Evolutionary conservation across 2,888 invertebrate genomes (phyloP).

Genomic region (Scaptomyza cyrtandrae): DNA sequence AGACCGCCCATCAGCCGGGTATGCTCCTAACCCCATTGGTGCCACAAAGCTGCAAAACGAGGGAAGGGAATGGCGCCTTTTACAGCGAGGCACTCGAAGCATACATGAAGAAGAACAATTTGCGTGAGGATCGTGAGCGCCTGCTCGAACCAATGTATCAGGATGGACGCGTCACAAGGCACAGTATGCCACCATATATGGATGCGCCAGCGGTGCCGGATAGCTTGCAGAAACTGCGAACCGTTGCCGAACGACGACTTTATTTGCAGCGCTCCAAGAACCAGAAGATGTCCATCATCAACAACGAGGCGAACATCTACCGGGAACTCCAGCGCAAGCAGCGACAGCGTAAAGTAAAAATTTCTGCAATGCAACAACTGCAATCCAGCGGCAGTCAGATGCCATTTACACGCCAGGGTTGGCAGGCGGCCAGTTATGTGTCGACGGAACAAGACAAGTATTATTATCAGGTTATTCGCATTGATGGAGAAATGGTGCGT

Average conservation of each 20-base stretch:
- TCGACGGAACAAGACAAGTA: conserved; percentile 82
- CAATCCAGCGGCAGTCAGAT: conserved; percentile 73
- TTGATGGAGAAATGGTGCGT: conserved; percentile 75
- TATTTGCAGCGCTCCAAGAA: conserved; percentile 83
- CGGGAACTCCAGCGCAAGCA: conserved; percentile 82
- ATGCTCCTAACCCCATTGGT: conserved; percentile 83
- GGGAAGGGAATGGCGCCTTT: conserved; percentile 83
- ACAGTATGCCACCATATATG: conserved; percentile 80
- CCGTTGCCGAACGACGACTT: conserved; percentile 86
- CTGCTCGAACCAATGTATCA: conserved; percentile 59
- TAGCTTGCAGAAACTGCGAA: conserved; percentile 84
- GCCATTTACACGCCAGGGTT: conserved; percentile 83
- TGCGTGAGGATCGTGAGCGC: conserved; percentile 49
- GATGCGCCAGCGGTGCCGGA: conserved; percentile 82
- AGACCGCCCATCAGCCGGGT: conserved; percentile 80
- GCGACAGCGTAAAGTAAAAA: conserved; percentile 78
- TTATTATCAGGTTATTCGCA: conserved; percentile 81
- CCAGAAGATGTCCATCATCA: conserved; percentile 83
- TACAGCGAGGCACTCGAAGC: conserved; percentile 85
- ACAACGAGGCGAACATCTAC: conserved; percentile 83
- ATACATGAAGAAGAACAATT: conserved; percentile 84
- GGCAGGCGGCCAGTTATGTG: conserved; percentile 83
- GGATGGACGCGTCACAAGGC: conserved; percentile 81
- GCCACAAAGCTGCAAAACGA: conserved; percentile 58
- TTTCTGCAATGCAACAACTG: conserved; percentile 70